phyloP scores from a whole-genome alignment of 2,888 invertebrate genomes.

The Odontothrips loti region DNA sequence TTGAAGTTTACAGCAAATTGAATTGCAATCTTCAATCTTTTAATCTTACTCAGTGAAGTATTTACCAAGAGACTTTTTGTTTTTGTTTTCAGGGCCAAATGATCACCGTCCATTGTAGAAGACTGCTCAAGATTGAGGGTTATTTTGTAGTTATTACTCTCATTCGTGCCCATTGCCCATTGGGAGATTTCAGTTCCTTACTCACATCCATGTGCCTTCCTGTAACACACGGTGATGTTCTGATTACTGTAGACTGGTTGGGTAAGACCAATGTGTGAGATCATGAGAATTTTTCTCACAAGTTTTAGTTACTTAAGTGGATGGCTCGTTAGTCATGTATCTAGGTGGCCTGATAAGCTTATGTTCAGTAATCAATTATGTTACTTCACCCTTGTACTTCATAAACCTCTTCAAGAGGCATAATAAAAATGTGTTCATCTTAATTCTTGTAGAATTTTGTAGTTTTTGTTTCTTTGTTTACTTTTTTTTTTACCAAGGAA shows the following conservation, averaged over 20 bases:
- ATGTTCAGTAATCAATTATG: neutral
- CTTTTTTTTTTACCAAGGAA: neutral
- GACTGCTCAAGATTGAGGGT: neutral
- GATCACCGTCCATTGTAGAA: constrained; percentile 18
- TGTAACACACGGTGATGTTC: neutral
- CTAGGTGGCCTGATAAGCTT: neutral
- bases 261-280: neutral
- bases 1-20: neutral
- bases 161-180: neutral
- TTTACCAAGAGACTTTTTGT: neutral
- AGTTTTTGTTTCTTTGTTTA: neutral
- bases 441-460: neutral
- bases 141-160: neutral
- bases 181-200: neutral
- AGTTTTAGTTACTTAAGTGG: neutral
- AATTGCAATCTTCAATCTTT: neutral
- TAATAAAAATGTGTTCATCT: neutral
- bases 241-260: constrained; percentile 13
- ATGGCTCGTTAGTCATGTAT: neutral
- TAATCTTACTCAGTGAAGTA: neutral
- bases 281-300: neutral
- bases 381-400: constrained; percentile 6
- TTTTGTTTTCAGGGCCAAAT: neutral
- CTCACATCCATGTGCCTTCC: constrained; percentile 9
- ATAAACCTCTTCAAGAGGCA: neutral